These are phyloP conservation scores for Campylomormyrus numenius DNA, from an alignment of 2,113 vertebrate species.

Conservation along the genomic window DNA sequence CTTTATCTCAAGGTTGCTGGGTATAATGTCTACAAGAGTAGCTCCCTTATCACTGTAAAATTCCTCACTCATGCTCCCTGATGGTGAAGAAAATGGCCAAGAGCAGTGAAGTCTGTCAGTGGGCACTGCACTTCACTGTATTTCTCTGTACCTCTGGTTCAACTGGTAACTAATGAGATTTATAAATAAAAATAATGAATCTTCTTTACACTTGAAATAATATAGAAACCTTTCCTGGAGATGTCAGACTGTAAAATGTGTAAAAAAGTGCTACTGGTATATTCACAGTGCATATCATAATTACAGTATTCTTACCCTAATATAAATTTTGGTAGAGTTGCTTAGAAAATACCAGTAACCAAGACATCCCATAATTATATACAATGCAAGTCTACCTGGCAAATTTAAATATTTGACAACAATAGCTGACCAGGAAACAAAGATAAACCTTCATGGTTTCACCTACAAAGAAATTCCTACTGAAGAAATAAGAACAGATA, in stretches of 20 bases:
- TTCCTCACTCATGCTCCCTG: slow-evolving; percentile 2
- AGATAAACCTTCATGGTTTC: not conserved
- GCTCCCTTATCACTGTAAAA: slow-evolving; percentile 8
- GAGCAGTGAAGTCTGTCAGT: slow-evolving; percentile 7
- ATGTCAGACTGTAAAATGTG: not conserved
- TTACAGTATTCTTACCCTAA: not conserved
- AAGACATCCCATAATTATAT: not conserved
- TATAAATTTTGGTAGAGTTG: not conserved
- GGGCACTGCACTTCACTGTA: not conserved
- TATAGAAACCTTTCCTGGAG: not conserved
- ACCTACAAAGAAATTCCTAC: not conserved
- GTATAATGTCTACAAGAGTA: slow-evolving; percentile 6
- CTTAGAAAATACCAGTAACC: not conserved
- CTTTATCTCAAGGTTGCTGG: not conserved
- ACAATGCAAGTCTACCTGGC: not conserved
- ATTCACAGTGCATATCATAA: not conserved
- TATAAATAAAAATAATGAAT: not conserved
- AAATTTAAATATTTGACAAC: not conserved
- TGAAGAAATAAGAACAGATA: not conserved
- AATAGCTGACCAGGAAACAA: not conserved
- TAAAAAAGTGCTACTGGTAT: not conserved
- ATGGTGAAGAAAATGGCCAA: not conserved
- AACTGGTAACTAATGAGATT: not conserved
- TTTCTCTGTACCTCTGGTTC: not conserved
- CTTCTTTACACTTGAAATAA: not conserved